Evolutionary conservation across 2,888 invertebrate species (phyloP).

Genomic region (Cryptophagus acutangulus): DNA sequence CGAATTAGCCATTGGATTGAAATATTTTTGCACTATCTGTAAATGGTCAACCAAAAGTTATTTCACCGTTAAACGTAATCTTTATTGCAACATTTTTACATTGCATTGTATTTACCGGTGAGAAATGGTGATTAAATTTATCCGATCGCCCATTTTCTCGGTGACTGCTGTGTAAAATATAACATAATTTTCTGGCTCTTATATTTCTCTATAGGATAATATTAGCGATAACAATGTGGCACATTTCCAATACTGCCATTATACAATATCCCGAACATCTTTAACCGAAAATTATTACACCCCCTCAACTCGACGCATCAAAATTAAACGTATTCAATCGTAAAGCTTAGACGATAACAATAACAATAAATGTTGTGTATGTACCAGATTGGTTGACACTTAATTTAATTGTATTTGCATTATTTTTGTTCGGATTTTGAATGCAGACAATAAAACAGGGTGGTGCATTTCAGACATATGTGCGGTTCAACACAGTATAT

Average conservation of each 20-base stretch:
- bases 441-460: background rate
- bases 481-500: slow-evolving; percentile 33
- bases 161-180: slow-evolving; percentile 28
- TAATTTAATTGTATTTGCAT: slow-evolving; percentile 44
- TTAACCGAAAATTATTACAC: slow-evolving; percentile 11
- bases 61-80: slow-evolving; percentile 8
- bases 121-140: slow-evolving; percentile 39
- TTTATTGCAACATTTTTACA: slow-evolving; percentile 17
- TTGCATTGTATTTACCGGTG: slow-evolving; percentile 28
- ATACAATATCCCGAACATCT: slow-evolving; percentile 29
- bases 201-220: slow-evolving; percentile 3
- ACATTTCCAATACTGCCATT: slow-evolving; percentile 33
- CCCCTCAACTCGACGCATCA: background rate
- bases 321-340: slow-evolving; percentile 35
- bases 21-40: slow-evolving; percentile 2
- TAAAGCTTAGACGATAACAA: slow-evolving; percentile 37
- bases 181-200: slow-evolving; percentile 38
- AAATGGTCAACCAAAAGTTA: slow-evolving; percentile 7
- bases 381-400: slow-evolving; percentile 35
- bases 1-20: slow-evolving; percentile 3
- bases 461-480: slow-evolving; percentile 37
- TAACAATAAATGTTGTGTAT: slow-evolving; percentile 39
- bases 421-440: slow-evolving; percentile 3
- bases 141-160: slow-evolving; percentile 24
- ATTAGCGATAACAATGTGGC: slow-evolving; percentile 30